Conservation (phyloP, 2,888 invertebrate species). For the Cephalotes varians region DNA sequence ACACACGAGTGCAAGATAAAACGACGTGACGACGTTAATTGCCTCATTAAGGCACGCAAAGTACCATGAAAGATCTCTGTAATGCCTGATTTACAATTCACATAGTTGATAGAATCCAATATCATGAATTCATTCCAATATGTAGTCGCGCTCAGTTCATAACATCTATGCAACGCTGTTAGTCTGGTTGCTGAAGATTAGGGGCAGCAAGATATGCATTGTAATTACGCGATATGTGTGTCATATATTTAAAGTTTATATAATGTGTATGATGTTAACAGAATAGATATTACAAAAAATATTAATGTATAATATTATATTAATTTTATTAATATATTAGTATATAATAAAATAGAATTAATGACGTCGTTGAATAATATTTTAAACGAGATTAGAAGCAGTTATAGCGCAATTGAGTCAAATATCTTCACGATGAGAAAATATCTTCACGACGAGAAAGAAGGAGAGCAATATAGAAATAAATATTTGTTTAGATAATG, state of each 20-base stretch:
- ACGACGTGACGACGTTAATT: conserved; percentile 43
- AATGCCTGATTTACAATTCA: conserved; percentile 15
- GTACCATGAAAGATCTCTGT: not conserved
- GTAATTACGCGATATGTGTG: not conserved
- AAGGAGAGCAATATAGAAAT: not conserved
- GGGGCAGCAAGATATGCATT: conserved; percentile 44
- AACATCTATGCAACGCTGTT: conserved; percentile 58
- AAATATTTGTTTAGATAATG: conserved; percentile 38
- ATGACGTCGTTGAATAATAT: not conserved
- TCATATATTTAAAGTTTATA: not conserved
- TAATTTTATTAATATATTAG: not conserved
- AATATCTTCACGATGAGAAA: not conserved
- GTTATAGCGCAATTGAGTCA: not conserved
- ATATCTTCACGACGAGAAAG: conserved; percentile 11
- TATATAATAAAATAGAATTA: not conserved
- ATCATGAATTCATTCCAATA: conserved; percentile 1
- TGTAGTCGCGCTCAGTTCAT: conserved; percentile 29
- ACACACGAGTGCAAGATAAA: conserved; percentile 13
- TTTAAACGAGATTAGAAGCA: not conserved
- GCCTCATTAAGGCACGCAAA: conserved; percentile 43
- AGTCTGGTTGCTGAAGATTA: conserved; percentile 53
- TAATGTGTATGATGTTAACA: not conserved
- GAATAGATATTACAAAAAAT: not conserved
- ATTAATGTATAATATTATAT: no score
- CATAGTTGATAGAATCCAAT: not conserved